Evolutionary conservation across 2,113 vertebrate genomes (phyloP).

Genomic region (Tragelaphus strepsiceros): DNA sequence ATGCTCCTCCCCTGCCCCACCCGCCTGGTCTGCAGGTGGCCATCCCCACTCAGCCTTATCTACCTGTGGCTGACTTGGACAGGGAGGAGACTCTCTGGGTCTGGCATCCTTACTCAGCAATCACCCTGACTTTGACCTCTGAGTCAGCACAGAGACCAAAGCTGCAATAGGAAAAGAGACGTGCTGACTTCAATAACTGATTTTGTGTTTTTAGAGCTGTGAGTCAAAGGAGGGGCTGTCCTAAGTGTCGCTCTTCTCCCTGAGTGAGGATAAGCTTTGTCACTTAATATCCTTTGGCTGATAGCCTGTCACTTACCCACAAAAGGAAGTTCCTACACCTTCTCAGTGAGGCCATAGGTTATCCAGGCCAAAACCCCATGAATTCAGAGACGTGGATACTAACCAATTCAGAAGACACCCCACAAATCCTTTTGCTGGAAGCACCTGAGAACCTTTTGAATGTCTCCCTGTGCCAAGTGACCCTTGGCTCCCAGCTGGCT

Average conservation of each 20-base stretch:
- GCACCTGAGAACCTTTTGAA: not conserved
- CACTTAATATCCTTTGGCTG: not conserved
- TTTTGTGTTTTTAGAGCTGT: not conserved
- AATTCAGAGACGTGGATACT: not conserved
- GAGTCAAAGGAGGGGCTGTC: not conserved
- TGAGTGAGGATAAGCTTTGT: not conserved
- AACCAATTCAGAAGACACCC: not conserved
- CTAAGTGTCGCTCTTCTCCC: not conserved
- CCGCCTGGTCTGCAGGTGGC: rapidly evolving
- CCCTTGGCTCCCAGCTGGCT: not conserved
- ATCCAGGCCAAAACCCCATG: not conserved
- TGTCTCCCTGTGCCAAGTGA: not conserved
- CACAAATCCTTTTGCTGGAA: not conserved
- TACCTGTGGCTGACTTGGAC: rapidly evolving
- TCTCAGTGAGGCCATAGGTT: not conserved
- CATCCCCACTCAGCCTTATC: not conserved
- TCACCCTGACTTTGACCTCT: not conserved
- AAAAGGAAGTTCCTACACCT: not conserved
- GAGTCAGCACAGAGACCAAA: not conserved
- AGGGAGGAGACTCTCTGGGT: not conserved
- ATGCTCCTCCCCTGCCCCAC: not conserved
- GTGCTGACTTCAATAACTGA: not conserved
- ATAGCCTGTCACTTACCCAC: not conserved
- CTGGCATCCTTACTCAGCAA: not conserved
- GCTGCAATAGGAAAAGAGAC: not conserved